phyloP scores from a whole-genome alignment of 2,888 invertebrate genomes.

The Plebejus anna region DNA sequence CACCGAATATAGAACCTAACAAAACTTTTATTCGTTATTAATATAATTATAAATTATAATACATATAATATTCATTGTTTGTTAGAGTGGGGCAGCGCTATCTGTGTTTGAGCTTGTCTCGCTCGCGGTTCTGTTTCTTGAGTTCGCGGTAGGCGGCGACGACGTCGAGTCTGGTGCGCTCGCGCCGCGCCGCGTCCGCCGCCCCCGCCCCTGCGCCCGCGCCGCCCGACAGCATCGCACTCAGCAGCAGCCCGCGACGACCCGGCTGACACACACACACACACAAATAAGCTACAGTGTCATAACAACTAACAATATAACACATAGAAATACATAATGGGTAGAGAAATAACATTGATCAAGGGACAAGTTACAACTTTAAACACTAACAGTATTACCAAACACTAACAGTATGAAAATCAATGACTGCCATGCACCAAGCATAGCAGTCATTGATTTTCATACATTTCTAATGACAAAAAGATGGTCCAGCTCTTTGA shows the following conservation, averaged over 20 bases:
- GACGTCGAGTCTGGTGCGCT: constrained; percentile 46
- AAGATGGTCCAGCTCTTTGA: too few relatives aligned
- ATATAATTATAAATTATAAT: too few relatives aligned
- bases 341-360: neutral
- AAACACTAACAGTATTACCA: too few relatives aligned
- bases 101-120: constrained; percentile 11
- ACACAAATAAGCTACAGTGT: neutral
- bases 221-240: constrained; percentile 42
- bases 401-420: too few relatives aligned
- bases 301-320: too few relatives aligned
- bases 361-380: neutral
- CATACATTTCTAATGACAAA: too few relatives aligned
- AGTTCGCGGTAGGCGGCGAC: constrained; percentile 58
- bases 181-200: constrained; percentile 37
- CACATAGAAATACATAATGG: too few relatives aligned
- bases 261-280: constrained; percentile 77
- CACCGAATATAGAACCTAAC: neutral
- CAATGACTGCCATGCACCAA: too few relatives aligned
- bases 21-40: too few relatives aligned
- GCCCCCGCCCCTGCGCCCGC: constrained; percentile 31
- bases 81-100: neutral
- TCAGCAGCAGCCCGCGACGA: constrained; percentile 79
- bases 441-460: too few relatives aligned
- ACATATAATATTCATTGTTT: neutral
- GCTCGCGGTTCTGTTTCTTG: constrained; percentile 42